Base-by-base conservation (phyloP, 2,888 invertebrate genomes). In the Patella pellucida region DNA sequence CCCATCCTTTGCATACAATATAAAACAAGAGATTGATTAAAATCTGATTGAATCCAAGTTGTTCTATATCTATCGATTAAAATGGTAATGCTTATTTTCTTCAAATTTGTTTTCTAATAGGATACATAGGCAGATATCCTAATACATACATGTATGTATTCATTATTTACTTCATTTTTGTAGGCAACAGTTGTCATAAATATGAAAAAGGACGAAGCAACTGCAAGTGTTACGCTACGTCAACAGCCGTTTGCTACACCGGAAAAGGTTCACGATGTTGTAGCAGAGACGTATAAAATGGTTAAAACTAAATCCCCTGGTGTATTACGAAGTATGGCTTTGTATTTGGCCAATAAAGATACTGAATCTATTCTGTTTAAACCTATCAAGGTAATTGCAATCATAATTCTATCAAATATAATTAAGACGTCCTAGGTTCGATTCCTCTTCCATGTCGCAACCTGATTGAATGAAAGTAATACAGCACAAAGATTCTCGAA, bases 361-460 rank as follows among this genome's bases (percentile, higher is more conserved):
- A 99, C 99, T 0, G 99, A 99, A 91, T 96, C 97, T 85, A 98
- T 99, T 86, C 93, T 99, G 14, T 97, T 99, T 86, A 94, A 97
- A 76, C 98, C 98, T 2, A 96, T 99, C 71, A 94, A 96, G 91
- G 96, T 96, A 89, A 90, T 41, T 7, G 0, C 41, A 92, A 76
- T 71, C 15, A 31, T 62, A 27, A 56, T n/a, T 52, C 15, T 16
- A 52, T 75, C 16, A 19, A 23, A 7, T 41, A 41, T 9, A 41
- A 41, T 41, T 41, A 41, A 41, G n/a, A n/a, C n/a, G n/a, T n/a
- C n/a, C n/a, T n/a, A n/a, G n/a, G n/a, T n/a, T n/a, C n/a, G n/a
- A n/a, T n/a, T n/a, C n/a, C n/a, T n/a, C n/a, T n/a, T n/a, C n/a
- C n/a, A n/a, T n/a, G n/a, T n/a, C n/a, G n/a, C n/a, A n/a, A n/a